These are phyloP conservation scores for Sebastes schlegelii DNA, from an alignment of 2,113 vertebrate genomes.

Conservation along the genomic window DNA sequence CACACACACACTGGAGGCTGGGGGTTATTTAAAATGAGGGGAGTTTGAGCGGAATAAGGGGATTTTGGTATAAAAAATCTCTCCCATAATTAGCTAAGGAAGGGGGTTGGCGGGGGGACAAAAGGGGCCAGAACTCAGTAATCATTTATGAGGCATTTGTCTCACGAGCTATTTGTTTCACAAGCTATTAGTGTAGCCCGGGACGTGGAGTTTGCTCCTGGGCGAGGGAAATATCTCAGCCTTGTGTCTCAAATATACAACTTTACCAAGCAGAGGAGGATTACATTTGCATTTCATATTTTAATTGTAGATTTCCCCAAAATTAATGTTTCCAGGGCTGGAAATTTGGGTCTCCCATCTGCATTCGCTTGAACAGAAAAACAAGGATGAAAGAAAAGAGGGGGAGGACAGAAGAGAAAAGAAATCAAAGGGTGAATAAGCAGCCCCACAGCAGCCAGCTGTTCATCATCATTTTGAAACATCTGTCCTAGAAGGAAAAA, in stretches of 20 bases:
- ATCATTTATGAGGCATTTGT: slow-evolving; percentile 43
- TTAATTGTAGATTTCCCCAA: not conserved
- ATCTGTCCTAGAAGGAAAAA: slow-evolving; percentile 60
- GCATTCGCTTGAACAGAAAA: slow-evolving; percentile 27
- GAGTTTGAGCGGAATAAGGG: slow-evolving; percentile 31
- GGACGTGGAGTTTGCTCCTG: slow-evolving; percentile 21
- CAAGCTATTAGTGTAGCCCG: slow-evolving; percentile 22
- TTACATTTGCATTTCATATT: slow-evolving; percentile 14
- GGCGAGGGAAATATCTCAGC: slow-evolving; percentile 7
- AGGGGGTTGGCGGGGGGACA: not conserved
- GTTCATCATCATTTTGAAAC: slow-evolving; percentile 65
- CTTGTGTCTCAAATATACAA: not conserved
- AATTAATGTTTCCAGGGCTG: not conserved
- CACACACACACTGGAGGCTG: slow-evolving; percentile 10
- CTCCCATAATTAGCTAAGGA: slow-evolving; percentile 30
- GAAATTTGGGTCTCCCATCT: slow-evolving; percentile 48
- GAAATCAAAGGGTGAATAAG: slow-evolving; percentile 58
- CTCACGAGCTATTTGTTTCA: slow-evolving; percentile 39
- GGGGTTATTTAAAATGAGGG: slow-evolving; percentile 27
- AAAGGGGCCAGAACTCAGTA: slow-evolving; percentile 17
- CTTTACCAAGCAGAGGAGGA: not conserved
- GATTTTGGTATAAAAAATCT: slow-evolving; percentile 16
- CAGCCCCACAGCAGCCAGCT: slow-evolving; percentile 73
- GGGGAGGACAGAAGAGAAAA: slow-evolving; percentile 12
- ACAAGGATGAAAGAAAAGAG: slow-evolving; percentile 10